Evolutionary conservation across 2,797 vertebrate species (phyloP), one percentile per base, ranked within the genome.

Genomic region (Arrhamphus sclerolepis): DNA sequence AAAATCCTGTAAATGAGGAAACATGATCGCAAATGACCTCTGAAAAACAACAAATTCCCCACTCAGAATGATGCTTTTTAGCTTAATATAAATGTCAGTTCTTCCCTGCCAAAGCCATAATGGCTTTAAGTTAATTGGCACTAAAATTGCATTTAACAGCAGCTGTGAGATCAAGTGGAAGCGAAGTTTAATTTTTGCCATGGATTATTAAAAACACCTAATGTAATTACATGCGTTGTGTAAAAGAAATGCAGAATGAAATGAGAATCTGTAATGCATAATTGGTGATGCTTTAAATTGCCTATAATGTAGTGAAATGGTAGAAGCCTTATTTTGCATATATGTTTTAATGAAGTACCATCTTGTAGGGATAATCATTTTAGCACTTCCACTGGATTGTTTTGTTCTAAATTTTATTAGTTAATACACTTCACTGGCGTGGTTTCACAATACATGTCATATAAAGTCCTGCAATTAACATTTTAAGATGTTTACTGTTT

Each of bases 181-280:
- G 56, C 18, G 66, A 65, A 64, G 57, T 29, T 39, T 4, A 2
- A 22, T 44, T 24, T 43, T 39, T 58, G 61, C 66, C 55, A 75
- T 55, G 59, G 67, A 62, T 77, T 66, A 56, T 72, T 70, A 62
- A 80, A 51, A 68, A 46, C 46, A 53, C 57, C 39, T 28, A 18
- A 57, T 58, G 18, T 46, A 34, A 70, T 62, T 56, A 18, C 42
- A 22, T 52, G 29, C 40, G 38, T 53, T 46, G 13, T 46, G 53
- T 62, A 24, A 62, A 73, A n/a, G 28, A 9, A n/a, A 47, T 26
- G 14, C 44, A 31, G 18, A 20, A 46, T 40, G 40, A 62, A 72
- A 64, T 5, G 17, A 58, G 66, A 52, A 56, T 19, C 31, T 49
- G 34, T 19, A 18, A 40, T 28, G 16, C 9, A 17, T 54, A 63